These are phyloP conservation scores for Philopotamus ludificatus DNA, from an alignment of 1,140 invertebrate genomes.

Conservation along the genomic window DNA sequence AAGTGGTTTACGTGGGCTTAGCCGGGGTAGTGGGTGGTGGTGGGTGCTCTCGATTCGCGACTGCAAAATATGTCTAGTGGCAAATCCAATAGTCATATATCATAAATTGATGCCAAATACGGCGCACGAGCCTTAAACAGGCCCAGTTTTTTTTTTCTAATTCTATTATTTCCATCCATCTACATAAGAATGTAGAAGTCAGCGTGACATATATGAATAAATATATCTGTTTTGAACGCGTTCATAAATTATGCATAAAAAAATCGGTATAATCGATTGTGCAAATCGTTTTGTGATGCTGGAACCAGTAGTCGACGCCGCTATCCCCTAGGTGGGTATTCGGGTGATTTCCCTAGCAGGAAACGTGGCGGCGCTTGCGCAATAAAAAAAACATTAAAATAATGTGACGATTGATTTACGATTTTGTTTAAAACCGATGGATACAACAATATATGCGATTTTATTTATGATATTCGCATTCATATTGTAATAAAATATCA, in stretches of 20 bases:
- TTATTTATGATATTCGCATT: too few relatives aligned
- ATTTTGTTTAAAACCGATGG: too few relatives aligned
- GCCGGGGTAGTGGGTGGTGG: background rate
- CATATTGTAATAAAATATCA: too few relatives aligned
- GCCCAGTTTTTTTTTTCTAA: conserved; percentile 12
- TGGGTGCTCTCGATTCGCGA: background rate
- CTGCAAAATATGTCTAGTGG: background rate
- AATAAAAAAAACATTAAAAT: background rate
- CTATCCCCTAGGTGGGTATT: too few relatives aligned
- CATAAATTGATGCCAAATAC: background rate
- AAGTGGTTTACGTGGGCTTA: conserved; percentile 11
- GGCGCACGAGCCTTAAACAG: background rate
- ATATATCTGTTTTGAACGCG: conserved; percentile 17
- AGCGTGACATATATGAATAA: conserved; percentile 18
- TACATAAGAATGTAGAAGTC: conserved; percentile 21
- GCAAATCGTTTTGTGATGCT: background rate
- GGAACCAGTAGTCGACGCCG: background rate
- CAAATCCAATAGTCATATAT: background rate
- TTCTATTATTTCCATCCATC: background rate
- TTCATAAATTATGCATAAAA: background rate
- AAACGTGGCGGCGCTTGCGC: background rate
- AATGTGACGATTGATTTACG: too few relatives aligned
- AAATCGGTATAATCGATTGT: background rate
- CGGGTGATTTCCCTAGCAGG: too few relatives aligned
- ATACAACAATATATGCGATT: too few relatives aligned